These are phyloP conservation scores for Corythucha ciliata DNA, from an alignment of 2,888 invertebrate species.

Conservation along the genomic window DNA sequence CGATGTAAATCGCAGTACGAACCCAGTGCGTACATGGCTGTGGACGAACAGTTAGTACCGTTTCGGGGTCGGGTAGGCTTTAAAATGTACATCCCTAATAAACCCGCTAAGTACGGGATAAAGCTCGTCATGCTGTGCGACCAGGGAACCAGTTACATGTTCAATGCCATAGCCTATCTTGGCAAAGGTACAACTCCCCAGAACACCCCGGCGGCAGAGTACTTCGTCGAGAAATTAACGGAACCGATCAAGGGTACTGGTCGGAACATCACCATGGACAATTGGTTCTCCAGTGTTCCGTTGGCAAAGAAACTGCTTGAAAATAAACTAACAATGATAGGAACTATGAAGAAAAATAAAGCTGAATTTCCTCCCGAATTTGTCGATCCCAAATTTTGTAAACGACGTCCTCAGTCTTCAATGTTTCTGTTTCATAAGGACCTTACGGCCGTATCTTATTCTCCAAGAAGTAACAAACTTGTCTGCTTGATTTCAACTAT, in stretches of 20 bases:
- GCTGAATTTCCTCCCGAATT: conserved; percentile 11
- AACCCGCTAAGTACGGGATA: conserved; percentile 34
- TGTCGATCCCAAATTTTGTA: no score
- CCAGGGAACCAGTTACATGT: conserved; percentile 18
- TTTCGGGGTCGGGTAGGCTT: conserved; percentile 33
- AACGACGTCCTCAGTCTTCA: no score
- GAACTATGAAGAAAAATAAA: no score
- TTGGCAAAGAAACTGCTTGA: no score
- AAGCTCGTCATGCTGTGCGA: conserved; percentile 29
- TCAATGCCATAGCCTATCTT: conserved; percentile 21
- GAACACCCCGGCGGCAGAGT: conserved; percentile 12
- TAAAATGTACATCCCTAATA: conserved; percentile 33
- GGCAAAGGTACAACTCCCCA: conserved; percentile 18
- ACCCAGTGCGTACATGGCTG: conserved; percentile 29
- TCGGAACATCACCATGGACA: conserved; percentile 17
- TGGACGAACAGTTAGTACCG: conserved; percentile 33
- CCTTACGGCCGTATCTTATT: no score
- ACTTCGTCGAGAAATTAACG: conserved; percentile 14
- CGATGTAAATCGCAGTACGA: conserved; percentile 26
- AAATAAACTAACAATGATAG: no score
- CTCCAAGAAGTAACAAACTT: no score
- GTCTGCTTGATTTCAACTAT: no score
- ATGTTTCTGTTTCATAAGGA: no score
- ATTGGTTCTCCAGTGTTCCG: conserved; percentile 21
- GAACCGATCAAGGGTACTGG: conserved; percentile 11